These are phyloP conservation scores for Micromussa lordhowensis DNA, from an alignment of 92 coral and sea anemone genomes.

Conservation along the genomic window DNA sequence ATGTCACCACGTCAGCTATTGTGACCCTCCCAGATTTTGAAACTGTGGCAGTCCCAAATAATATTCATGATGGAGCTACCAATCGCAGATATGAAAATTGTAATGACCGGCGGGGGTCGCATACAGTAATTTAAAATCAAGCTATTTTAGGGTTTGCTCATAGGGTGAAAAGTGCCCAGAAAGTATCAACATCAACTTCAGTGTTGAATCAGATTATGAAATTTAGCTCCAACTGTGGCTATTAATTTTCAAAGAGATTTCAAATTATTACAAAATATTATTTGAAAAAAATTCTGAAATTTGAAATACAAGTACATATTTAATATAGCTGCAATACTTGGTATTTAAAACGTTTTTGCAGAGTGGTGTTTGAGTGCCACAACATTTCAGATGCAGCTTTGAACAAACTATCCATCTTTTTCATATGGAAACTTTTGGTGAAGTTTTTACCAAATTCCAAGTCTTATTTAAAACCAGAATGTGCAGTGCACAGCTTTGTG, in stretches of 20 bases:
- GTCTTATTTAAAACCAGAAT: neutral
- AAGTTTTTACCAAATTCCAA: conserved; percentile 33
- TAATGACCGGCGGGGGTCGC: conserved; percentile 76
- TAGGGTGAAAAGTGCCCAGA: neutral
- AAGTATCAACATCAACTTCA: neutral
- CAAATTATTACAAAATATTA: conserved; percentile 17
- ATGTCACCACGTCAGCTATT: conserved; percentile 86
- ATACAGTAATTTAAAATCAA: conserved; percentile 63
- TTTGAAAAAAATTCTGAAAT: conserved; percentile 4
- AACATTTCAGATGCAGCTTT: conserved; percentile 24
- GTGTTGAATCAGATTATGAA: neutral
- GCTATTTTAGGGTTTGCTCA: neutral
- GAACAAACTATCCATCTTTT: conserved; percentile 12
- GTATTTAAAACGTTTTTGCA: neutral
- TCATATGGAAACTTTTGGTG: conserved; percentile 31
- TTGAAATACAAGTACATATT: conserved; percentile 8
- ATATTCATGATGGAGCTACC: conserved; percentile 70
- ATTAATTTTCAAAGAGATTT: neutral
- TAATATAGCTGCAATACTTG: neutral
- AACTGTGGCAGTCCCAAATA: conserved; percentile 90
- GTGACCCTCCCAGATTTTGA: conserved; percentile 92
- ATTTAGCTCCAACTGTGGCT: neutral
- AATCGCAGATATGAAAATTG: conserved; percentile 81
- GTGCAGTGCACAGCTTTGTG: conserved; percentile 41
- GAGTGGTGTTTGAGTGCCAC: conserved; percentile 31